A percentile compares a stretch with the other conserved stretches of the same genome.
These are phyloP conservation scores for Holothuria leucospilota DNA, from an alignment of 53 echinoderm and acorn worm species.

Conservation along the genomic window DNA sequence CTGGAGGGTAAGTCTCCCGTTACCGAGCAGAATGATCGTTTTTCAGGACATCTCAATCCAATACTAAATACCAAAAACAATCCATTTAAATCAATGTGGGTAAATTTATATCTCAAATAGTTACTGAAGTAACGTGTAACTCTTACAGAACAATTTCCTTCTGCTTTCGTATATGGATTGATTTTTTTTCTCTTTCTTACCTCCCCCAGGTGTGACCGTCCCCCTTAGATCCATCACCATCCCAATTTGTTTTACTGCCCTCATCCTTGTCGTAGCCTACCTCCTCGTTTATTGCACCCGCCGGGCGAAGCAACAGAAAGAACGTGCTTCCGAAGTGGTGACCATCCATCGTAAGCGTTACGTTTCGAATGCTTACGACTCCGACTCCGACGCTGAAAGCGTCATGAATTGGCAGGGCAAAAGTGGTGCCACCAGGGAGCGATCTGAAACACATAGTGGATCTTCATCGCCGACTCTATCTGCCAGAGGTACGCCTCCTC, in stretches of 20 bases:
- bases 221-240: constrained; percentile 85
- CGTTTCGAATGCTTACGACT: constrained; percentile 75
- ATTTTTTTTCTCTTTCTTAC: no score
- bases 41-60: no score
- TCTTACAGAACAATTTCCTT: no score
- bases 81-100: no score
- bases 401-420: constrained; percentile 78
- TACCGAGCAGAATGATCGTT: no score
- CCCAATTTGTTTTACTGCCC: constrained; percentile 76
- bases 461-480: constrained; percentile 50
- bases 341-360: constrained; percentile 89
- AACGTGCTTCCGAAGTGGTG: constrained; percentile 71
- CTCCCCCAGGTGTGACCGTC: constrained; percentile 42
- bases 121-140: no score
- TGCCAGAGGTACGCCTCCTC: constrained; percentile 36
- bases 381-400: constrained; percentile 91
- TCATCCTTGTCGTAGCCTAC: constrained; percentile 82
- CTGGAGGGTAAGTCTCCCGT: no score
- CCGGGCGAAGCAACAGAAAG: constrained; percentile 71
- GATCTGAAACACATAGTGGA: constrained; percentile 58
- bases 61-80: no score
- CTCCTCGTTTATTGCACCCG: constrained; percentile 82
- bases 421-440: constrained; percentile 60
- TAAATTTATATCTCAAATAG: no score
- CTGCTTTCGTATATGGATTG: no score